Evolutionary conservation across 2,888 invertebrate species (phyloP).

Genomic region (Heteropelma amictum): DNA sequence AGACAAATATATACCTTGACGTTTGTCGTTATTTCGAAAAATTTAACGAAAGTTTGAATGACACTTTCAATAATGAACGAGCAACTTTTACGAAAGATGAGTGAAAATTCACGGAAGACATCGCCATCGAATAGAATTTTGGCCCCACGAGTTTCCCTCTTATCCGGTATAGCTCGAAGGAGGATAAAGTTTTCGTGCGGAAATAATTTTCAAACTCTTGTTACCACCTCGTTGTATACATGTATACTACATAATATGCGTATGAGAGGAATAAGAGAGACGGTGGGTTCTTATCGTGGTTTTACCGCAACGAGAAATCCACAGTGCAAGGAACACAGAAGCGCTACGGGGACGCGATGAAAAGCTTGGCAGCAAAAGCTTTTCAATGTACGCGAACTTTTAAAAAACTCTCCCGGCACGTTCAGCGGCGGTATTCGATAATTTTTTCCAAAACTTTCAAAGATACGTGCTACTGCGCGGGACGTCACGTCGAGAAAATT

Average conservation of each 20-base stretch:
- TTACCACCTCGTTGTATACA: constrained; percentile 6
- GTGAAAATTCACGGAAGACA: constrained; percentile 9
- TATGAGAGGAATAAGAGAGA: neutral
- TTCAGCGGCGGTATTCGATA: constrained; percentile 37
- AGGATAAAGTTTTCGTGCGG: constrained; percentile 24
- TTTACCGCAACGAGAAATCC: neutral
- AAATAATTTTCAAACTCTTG: constrained; percentile 39
- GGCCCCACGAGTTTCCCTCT: constrained; percentile 3
- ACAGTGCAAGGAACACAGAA: constrained; percentile 16
- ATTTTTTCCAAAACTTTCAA: constrained; percentile 35
- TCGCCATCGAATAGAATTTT: too few relatives aligned
- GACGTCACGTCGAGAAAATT: constrained; percentile 17
- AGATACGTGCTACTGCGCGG: constrained; percentile 60
- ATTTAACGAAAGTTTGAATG: too few relatives aligned
- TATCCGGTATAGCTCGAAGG: neutral
- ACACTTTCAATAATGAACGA: too few relatives aligned
- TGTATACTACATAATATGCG: neutral
- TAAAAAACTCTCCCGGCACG: constrained; percentile 19
- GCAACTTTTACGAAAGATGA: constrained; percentile 21
- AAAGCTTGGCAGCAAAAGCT: constrained; percentile 37
- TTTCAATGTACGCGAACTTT: neutral
- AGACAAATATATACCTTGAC: too few relatives aligned
- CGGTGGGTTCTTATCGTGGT: neutral
- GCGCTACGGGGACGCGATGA: neutral
- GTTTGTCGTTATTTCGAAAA: too few relatives aligned